A percentile compares a stretch with the other conserved stretches of the same genome.
Evolutionary conservation across 2,888 invertebrate genomes (phyloP).

Genomic region (Euzophera pinguis): DNA sequence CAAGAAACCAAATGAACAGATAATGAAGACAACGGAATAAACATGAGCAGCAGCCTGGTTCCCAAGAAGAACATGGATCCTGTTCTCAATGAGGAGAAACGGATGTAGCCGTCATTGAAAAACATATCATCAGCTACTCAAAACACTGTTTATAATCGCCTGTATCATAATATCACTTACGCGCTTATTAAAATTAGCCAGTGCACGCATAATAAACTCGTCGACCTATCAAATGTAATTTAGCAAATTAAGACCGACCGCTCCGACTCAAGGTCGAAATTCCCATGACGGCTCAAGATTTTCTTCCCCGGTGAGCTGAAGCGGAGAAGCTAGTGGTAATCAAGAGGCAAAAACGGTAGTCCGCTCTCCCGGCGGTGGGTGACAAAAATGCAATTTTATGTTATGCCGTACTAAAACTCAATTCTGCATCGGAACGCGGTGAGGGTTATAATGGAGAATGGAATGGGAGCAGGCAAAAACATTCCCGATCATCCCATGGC

Average conservation of each 20-base stretch:
- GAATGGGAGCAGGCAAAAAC: conserved; percentile 46
- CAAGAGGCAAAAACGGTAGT: conserved; percentile 46
- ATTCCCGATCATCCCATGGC: conserved; percentile 52
- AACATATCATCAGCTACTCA: conserved; percentile 4
- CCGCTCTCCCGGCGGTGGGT: conserved; percentile 48
- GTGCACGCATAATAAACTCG: conserved; percentile 11
- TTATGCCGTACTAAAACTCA: conserved; percentile 67
- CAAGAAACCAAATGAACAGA: conserved; percentile 37
- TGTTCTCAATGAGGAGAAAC: conserved; percentile 11
- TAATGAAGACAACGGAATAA: conserved; percentile 71
- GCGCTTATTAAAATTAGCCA: conserved; percentile 12
- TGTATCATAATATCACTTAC: conserved; percentile 12
- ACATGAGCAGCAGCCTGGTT: conserved; percentile 37
- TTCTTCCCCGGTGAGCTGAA: neutral
- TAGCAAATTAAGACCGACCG: conserved; percentile 6
- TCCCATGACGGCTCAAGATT: neutral
- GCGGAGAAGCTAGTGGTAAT: conserved; percentile 31
- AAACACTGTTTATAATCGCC: conserved; percentile 10
- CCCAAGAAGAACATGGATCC: conserved; percentile 7
- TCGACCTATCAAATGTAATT: neutral
- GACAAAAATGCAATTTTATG: conserved; percentile 77
- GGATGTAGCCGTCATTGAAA: neutral
- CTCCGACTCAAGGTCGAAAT: conserved; percentile 2
- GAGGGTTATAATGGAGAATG: conserved; percentile 42
- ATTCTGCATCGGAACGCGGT: conserved; percentile 48